Evolutionary conservation across 2,113 vertebrate species (phyloP).

Genomic region (Otocyon megalotis): DNA sequence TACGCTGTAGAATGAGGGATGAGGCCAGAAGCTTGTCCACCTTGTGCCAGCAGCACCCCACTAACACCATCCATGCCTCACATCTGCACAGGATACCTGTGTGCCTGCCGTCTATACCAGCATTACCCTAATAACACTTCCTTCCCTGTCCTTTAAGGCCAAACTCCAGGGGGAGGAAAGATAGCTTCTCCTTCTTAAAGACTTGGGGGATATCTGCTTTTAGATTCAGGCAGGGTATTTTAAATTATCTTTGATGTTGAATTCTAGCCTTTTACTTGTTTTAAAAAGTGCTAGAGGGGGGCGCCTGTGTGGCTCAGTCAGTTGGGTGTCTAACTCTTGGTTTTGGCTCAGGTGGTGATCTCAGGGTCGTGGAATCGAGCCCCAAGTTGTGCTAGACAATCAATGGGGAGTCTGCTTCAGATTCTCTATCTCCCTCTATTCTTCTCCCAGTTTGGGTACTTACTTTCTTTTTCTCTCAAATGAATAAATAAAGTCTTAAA

Average conservation of each 20-base stretch:
- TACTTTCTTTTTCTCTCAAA: not conserved
- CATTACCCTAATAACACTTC: not conserved
- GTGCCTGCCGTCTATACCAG: too few species aligned
- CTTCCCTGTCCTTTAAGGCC: not conserved
- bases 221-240: not conserved
- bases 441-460: not conserved
- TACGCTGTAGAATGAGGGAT: not conserved
- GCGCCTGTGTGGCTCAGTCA: not conserved
- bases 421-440: not conserved
- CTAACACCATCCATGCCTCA: accelerated
- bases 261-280: not conserved
- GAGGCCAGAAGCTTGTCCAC: not conserved
- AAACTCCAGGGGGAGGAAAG: not conserved
- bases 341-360: not conserved
- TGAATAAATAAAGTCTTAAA: not conserved
- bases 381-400: not conserved
- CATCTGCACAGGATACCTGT: not conserved
- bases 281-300: not conserved
- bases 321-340: not conserved
- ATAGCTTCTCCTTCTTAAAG: not conserved
- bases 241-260: not conserved
- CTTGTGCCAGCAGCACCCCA: not conserved
- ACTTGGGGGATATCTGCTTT: not conserved
- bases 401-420: not conserved
- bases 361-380: not conserved